phyloP scores from a whole-genome alignment of 2,113 vertebrate species.

The Cairina moschata region DNA sequence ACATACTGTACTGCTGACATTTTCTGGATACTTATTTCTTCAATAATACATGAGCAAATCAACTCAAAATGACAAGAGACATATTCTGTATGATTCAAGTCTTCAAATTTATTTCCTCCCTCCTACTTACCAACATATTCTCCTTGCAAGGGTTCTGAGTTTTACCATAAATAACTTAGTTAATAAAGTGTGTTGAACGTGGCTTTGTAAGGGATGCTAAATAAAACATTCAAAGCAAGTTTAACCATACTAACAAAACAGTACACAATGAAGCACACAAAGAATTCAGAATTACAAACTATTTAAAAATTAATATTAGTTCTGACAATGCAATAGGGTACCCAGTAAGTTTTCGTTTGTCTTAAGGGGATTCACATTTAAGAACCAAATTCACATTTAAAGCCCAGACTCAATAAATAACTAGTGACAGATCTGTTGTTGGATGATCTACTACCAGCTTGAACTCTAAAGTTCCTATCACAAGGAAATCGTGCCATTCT shows the following conservation, averaged over 20 bases:
- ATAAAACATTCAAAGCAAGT: not conserved
- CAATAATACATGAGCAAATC: not conserved
- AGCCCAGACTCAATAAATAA: not conserved
- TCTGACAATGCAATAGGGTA: not conserved
- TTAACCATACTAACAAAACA: not conserved
- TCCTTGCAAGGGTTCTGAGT: not conserved
- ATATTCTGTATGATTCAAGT: accelerated
- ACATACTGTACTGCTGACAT: not conserved
- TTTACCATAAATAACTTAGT: not conserved
- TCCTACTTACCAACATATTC: not conserved
- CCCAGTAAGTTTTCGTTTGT: not conserved
- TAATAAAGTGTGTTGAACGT: not conserved
- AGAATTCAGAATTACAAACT: accelerated
- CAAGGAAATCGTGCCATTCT: not conserved
- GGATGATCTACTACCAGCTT: not conserved
- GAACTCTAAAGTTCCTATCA: not conserved
- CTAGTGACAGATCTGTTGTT: not conserved
- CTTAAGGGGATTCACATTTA: not conserved
- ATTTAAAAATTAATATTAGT: not conserved
- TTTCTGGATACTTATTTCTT: not conserved
- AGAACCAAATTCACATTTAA: not conserved
- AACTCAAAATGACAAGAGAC: not conserved
- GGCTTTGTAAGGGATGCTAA: not conserved
- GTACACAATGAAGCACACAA: not conserved
- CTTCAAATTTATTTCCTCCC: not conserved